Percentiles rank a stretch among this genome's conserved stretches.
Conservation (phyloP, 2,797 vertebrate species). For the Leuciscus waleckii region DNA sequence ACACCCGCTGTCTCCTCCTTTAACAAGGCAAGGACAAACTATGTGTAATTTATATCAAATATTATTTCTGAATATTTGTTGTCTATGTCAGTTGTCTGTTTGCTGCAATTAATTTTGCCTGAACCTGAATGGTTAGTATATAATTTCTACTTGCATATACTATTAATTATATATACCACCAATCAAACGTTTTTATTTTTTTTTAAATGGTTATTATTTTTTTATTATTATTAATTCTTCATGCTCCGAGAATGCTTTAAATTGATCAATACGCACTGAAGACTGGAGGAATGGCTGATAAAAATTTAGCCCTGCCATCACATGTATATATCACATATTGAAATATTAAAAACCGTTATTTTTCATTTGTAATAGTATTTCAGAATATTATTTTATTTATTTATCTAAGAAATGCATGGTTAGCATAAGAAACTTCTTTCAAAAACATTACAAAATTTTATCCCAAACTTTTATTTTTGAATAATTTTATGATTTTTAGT, state of each 20-base stretch:
- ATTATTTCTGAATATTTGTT: background rate
- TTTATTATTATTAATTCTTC: background rate
- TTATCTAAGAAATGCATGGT: background rate
- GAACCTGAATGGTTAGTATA: background rate
- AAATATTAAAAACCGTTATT: background rate
- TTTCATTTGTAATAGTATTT: background rate
- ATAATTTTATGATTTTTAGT: background rate
- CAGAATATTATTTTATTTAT: background rate
- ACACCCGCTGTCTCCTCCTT: slow-evolving; percentile 77
- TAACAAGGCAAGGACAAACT: slow-evolving; percentile 72
- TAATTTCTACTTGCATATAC: background rate
- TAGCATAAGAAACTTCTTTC: background rate
- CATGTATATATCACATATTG: background rate
- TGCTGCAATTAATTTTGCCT: background rate
- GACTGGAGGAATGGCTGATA: background rate
- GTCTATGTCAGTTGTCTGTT: background rate
- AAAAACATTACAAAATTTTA: background rate
- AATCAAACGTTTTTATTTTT: background rate
- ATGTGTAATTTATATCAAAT: background rate
- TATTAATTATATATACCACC: background rate
- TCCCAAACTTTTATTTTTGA: background rate
- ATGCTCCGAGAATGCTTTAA: background rate
- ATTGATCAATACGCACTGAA: background rate
- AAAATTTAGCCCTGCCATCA: background rate
- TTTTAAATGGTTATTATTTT: background rate